A percentile compares a stretch with the other conserved stretches of the same genome.
Conservation (phyloP, 2,888 invertebrate genomes). For the Drosophila atripex region DNA sequence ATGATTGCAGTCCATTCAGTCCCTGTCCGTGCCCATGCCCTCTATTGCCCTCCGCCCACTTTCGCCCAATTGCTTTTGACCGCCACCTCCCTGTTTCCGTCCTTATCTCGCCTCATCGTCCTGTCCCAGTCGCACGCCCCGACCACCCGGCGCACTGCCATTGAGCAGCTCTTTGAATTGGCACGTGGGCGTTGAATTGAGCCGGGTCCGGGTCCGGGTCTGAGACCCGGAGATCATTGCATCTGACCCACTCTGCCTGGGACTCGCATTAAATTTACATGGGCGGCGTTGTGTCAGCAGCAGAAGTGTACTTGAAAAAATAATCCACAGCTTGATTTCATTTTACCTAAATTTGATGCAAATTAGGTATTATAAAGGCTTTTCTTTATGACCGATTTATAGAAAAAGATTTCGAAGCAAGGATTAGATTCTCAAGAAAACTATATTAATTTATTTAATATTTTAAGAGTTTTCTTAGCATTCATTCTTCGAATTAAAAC, state of each 20-base stretch:
- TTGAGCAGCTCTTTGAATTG: constrained; percentile 45
- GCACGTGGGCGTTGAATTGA: constrained; percentile 63
- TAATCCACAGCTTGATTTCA: not conserved
- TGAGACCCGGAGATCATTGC: constrained; percentile 22
- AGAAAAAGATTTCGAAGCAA: no score
- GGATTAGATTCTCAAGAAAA: no score
- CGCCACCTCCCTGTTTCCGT: constrained; percentile 2
- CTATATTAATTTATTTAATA: no score
- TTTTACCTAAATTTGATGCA: not conserved
- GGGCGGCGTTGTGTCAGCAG: constrained; percentile 18
- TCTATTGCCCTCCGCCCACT: constrained; percentile 13
- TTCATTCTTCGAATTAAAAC: no score
- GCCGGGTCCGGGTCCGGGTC: constrained; percentile 22
- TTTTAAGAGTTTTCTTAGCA: no score
- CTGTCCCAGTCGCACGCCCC: not conserved
- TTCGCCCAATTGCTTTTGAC: constrained; percentile 32
- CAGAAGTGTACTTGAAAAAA: constrained; percentile 2
- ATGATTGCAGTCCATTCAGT: constrained; percentile 48
- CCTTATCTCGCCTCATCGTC: constrained; percentile 4
- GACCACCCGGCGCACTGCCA: constrained; percentile 12
- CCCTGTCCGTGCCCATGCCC: not conserved
- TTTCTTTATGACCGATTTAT: no score
- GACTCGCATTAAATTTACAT: constrained; percentile 58
- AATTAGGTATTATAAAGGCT: no score
- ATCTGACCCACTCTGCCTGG: constrained; percentile 25